phyloP scores from a whole-genome alignment of 2,113 vertebrate species.

The Willisornis vidua region DNA sequence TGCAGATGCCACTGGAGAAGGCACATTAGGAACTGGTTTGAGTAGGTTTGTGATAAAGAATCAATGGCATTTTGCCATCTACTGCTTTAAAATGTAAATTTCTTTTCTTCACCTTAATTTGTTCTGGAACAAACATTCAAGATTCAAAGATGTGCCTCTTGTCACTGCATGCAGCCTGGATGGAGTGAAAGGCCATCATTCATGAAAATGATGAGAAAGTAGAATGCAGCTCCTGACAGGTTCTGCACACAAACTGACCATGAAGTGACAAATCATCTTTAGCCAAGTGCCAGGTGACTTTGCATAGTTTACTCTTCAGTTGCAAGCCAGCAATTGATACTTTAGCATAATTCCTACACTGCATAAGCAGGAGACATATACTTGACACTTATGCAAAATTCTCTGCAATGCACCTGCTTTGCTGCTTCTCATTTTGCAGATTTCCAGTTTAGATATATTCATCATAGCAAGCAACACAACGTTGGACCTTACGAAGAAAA shows the following conservation, averaged over 20 bases:
- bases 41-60: not conserved
- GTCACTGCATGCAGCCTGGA: not conserved
- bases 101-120: not conserved
- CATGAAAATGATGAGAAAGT: not conserved
- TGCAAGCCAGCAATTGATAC: not conserved
- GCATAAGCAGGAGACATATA: not conserved
- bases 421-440: not conserved
- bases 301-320: not conserved
- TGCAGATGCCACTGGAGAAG: not conserved
- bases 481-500: not conserved
- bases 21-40: not conserved
- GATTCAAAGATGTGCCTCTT: not conserved
- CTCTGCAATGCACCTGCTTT: not conserved
- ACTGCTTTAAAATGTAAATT: not conserved
- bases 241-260: not conserved
- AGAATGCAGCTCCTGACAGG: not conserved
- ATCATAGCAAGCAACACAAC: not conserved
- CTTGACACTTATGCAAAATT: not conserved
- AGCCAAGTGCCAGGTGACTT: not conserved
- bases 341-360: not conserved
- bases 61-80: not conserved
- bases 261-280: not conserved
- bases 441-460: not conserved
- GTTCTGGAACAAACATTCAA: not conserved
- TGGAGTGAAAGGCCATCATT: not conserved